Conservation (phyloP, 2,797 vertebrate species). For the Sylvilagus floridanus region DNA sequence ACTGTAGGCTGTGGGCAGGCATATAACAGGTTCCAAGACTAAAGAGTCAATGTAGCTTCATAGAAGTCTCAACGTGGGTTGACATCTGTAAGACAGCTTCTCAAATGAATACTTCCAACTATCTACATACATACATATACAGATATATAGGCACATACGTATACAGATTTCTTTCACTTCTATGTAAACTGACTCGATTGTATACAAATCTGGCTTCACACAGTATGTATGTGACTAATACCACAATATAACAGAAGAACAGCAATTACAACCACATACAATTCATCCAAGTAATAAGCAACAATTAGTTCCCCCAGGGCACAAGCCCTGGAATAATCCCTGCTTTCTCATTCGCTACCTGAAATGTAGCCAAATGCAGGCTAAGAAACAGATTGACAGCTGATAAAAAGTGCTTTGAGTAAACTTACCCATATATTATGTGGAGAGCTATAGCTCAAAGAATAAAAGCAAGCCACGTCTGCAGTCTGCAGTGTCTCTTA, state of each 20-base stretch:
- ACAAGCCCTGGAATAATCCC: constrained; percentile 19
- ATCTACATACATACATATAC: neutral
- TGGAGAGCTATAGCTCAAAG: constrained; percentile 18
- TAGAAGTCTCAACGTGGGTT: neutral
- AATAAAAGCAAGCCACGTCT: constrained; percentile 53
- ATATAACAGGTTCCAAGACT: neutral
- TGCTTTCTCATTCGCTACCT: constrained; percentile 19
- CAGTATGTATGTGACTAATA: neutral
- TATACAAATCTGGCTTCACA: neutral
- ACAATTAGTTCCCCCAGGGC: constrained; percentile 57
- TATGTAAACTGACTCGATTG: neutral
- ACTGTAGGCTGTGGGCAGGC: neutral
- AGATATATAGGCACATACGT: too few species aligned
- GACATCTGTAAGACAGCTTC: neutral
- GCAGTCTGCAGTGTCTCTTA: neutral
- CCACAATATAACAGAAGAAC: constrained; percentile 50
- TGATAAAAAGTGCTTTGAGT: constrained; percentile 58
- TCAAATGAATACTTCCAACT: neutral
- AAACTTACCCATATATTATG: constrained; percentile 63
- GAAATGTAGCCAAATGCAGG: constrained; percentile 58
- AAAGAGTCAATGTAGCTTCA: neutral
- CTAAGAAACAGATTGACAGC: constrained; percentile 61
- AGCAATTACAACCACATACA: constrained; percentile 50
- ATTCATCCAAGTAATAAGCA: constrained; percentile 50
- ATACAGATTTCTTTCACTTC: neutral